These are phyloP conservation scores for Centrocercus urophasianus DNA, from an alignment of 2,113 vertebrate genomes.

Conservation along the genomic window DNA sequence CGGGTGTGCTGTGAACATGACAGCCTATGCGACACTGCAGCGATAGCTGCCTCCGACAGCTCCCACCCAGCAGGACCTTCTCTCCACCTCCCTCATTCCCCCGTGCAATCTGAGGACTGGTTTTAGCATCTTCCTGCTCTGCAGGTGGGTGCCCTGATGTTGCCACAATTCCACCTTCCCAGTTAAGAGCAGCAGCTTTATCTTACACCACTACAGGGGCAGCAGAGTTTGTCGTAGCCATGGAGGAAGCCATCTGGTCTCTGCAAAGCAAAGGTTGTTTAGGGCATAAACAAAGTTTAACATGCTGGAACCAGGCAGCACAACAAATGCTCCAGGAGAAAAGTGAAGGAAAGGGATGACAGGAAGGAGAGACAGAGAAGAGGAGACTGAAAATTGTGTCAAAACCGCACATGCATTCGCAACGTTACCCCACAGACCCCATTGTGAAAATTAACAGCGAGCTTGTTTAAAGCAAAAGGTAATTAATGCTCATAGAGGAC, in stretches of 20 bases:
- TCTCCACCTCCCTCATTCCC: neutral
- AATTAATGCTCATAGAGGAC: conserved; percentile 35
- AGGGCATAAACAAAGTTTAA: neutral
- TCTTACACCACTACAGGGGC: neutral
- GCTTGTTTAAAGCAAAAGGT: neutral
- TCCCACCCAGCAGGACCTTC: neutral
- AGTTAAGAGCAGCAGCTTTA: neutral
- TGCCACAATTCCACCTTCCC: neutral
- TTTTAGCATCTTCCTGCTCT: neutral
- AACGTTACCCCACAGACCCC: neutral
- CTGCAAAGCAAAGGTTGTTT: neutral
- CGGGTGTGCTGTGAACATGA: neutral
- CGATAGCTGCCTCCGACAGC: neutral
- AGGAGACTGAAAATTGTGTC: neutral
- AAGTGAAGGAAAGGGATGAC: neutral
- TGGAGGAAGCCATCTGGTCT: neutral
- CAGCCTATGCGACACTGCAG: neutral
- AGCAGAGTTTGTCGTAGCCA: neutral
- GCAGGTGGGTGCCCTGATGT: rapidly evolving
- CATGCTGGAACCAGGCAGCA: neutral
- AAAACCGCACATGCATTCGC: neutral
- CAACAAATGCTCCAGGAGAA: neutral
- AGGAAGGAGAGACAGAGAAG: neutral
- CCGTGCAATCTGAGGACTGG: neutral
- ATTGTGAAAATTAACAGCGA: neutral